A percentile compares a stretch with the other conserved stretches of the same genome.
Conservation (phyloP, 2,797 vertebrate species). For the Sus cebifrons region DNA sequence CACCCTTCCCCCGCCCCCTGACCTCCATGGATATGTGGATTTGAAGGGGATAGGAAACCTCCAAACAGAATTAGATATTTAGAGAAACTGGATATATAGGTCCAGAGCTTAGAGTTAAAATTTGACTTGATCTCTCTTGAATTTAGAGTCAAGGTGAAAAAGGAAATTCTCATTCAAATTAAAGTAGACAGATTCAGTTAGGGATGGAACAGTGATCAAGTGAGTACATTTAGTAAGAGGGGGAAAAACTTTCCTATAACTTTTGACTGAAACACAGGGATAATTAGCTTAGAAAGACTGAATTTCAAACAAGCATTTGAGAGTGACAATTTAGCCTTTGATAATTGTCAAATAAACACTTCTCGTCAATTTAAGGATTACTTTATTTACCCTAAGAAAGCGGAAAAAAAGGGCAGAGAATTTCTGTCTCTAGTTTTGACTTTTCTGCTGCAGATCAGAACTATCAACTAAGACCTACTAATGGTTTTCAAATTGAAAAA, state of each 20-base stretch:
- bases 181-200: conserved; percentile 27
- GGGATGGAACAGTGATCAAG: background rate
- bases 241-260: background rate
- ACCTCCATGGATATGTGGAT: background rate
- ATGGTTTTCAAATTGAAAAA: conserved; percentile 52
- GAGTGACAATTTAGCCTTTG: conserved; percentile 9
- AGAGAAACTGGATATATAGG: background rate
- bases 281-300: conserved; percentile 38
- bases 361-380: background rate
- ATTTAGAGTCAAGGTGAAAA: conserved; percentile 14
- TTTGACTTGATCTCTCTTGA: conserved; percentile 46
- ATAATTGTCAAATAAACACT: background rate
- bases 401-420: background rate
- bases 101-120: conserved; percentile 25
- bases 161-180: conserved; percentile 52
- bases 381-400: conserved; percentile 39
- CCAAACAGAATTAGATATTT: background rate
- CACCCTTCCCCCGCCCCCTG: background rate
- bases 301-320: conserved; percentile 43
- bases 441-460: conserved; percentile 16
- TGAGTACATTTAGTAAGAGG: background rate
- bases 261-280: background rate
- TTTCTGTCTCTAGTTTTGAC: background rate
- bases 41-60: background rate
- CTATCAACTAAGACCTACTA: background rate